Evolutionary conservation across 2,113 vertebrate species (phyloP).

Genomic region (Lepidothrix coronata): DNA sequence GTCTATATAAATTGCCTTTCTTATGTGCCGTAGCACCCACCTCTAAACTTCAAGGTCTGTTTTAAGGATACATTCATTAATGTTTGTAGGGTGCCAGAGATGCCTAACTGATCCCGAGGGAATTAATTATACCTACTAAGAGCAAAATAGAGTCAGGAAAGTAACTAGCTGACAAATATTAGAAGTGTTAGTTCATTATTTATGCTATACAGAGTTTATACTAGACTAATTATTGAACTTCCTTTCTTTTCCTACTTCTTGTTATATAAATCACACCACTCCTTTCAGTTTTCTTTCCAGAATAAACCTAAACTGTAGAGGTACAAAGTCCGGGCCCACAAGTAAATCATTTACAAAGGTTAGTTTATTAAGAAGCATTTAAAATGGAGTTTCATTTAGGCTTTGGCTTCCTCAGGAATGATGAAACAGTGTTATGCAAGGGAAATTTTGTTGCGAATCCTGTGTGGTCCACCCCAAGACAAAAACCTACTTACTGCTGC

Average conservation of each 20-base stretch:
- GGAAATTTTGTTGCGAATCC: neutral
- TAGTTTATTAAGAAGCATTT: neutral
- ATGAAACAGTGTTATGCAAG: neutral
- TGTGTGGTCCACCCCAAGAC: neutral
- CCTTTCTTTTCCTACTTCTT: neutral
- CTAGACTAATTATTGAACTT: neutral
- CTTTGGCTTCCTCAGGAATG: neutral
- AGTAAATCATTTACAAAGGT: neutral
- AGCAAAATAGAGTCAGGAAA: neutral
- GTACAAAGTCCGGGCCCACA: neutral
- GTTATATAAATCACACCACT: neutral
- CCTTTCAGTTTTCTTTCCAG: neutral
- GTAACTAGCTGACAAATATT: neutral
- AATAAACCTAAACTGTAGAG: neutral
- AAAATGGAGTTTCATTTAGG: neutral
- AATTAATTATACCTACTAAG: constrained; percentile 4
- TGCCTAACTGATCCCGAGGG: neutral
- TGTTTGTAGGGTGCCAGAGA: neutral
- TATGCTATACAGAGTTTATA: neutral
- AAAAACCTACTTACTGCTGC: neutral
- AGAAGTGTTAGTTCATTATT: neutral
- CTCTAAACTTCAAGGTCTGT: neutral
- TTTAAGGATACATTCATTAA: neutral
- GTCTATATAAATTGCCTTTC: neutral
- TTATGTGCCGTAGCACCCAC: neutral